Evolutionary conservation across 2,888 invertebrate species (phyloP), one percentile per base, ranked within the genome.

Genomic region (Stenodera caucasica): DNA sequence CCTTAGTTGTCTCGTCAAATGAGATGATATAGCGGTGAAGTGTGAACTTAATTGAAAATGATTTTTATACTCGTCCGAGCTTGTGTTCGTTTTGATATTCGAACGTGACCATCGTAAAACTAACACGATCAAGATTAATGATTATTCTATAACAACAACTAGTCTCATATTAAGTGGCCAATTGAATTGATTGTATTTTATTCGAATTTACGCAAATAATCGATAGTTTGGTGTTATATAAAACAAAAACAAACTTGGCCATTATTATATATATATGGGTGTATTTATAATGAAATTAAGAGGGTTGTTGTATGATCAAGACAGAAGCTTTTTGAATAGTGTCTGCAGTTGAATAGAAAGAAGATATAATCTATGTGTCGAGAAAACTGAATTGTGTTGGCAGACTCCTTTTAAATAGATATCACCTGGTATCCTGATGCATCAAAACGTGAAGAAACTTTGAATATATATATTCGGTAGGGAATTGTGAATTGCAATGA

Each of bases 21-120:
- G 12, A 33, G 33, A 52, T 52, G 15, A 32, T 52, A 12, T 52
- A 33, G 33, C 29, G 33, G 18, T 52, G 32, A 21, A 30, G 21
- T 33, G 52, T 33, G 52, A 52, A 52, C 32, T 52, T 52, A 52
- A 52, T 52, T 52, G 32, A 52, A 30, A 52, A 52, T 52, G 52
- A 52, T 32, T 52, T 52, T 52, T 52, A 32, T 52, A n/a, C 33
- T 15, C 32, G 18, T 52, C 7, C 23, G 18, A 51, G 14, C 51
- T 51, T 32, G 29, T 51, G 51, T 32, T 30, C 29, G 8, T 51
- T 52, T 21, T 52, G 33, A 33, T 52, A 12, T 52, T 52, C 33
- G 11, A 52, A 32, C 32, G 18, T 52, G 32, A 52, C 32, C 32
- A 52, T 52, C 32, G 52, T 21, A 52, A 52, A 52, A 45, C 32